Evolutionary conservation across 2,888 invertebrate species (phyloP), one percentile per base, ranked within the genome.

Genomic region (Plagodis pulveraria): DNA sequence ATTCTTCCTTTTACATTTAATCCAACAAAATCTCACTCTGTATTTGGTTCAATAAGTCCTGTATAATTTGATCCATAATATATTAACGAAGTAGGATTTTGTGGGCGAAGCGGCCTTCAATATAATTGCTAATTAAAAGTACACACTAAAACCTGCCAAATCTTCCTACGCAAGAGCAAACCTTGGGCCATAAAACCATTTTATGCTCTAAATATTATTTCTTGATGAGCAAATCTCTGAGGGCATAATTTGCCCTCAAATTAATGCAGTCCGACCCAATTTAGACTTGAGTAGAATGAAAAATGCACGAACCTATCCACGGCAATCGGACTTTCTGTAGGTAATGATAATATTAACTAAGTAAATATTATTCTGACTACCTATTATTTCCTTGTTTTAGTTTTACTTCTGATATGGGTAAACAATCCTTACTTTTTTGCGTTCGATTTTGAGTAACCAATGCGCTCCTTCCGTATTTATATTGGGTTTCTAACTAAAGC

Each of bases 341-440:
- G 7, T 8, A 36, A 8, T 36, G 8, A 7, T 36, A 36, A 7
- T 4, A 7, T 7, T 36, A 36, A 36, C 36, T 36, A 7, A 36
- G 36, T 36, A 35, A 43, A 33, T 38, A 43, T 47, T 50, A 10
- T n/a, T 36, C 34, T 68, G 60, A 70, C 64, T 51, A 60, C 61
- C n/a, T n/a, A 6, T 52, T 70, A 77, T 77, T 75, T 65, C 77
- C 86, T 89, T 90, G 84, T 91, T 91, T 83, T 91, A 91, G 91
- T 85, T 91, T 87, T 91, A 91, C 78, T 89, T 91, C 87, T 91
- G 83, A 84, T 76, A 67, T 63, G 63, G 69, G 78, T 77, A 80
- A 83, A 78, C 68, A 45, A 6, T 52, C 41, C 48, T 33, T 38
- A 22, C 54, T 50, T 22, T 65, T 70, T 40, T 60, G 38, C 38